A percentile compares a stretch with the other conserved stretches of the same genome.
Evolutionary conservation across 2,888 invertebrate genomes (phyloP).

Genomic region (Eristalis intricaria): DNA sequence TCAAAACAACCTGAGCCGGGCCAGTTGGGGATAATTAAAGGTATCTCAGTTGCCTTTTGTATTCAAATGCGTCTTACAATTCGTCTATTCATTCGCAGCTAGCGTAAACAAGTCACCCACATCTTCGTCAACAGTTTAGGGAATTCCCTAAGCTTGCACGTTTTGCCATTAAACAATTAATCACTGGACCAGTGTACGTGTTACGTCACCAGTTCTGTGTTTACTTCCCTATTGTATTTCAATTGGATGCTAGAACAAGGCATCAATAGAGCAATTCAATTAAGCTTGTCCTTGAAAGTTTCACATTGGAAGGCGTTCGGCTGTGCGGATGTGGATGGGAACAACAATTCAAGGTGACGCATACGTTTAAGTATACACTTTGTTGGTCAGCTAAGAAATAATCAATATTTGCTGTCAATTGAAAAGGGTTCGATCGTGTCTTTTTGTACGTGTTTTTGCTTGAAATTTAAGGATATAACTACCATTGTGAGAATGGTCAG

Average conservation of each 20-base stretch:
- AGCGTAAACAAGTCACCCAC: neutral
- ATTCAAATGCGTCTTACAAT: neutral
- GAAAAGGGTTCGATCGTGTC: neutral
- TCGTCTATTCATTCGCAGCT: neutral
- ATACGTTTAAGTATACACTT: neutral
- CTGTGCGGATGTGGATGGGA: neutral
- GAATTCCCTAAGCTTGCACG: neutral
- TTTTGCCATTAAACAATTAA: conserved; percentile 33
- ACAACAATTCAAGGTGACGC: neutral
- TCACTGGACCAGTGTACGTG: conserved; percentile 12
- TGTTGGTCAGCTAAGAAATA: neutral
- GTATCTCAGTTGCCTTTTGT: neutral
- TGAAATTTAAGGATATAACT: no score
- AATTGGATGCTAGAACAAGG: neutral
- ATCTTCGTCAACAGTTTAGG: neutral
- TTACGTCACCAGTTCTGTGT: neutral
- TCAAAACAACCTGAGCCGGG: neutral
- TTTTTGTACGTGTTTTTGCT: no score
- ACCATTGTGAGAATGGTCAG: no score
- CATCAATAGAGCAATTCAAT: neutral
- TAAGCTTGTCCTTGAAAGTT: conserved; percentile 14
- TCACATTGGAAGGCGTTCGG: neutral
- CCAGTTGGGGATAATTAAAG: neutral
- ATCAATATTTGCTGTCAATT: neutral
- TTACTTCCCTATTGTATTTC: neutral